phyloP scores from a whole-genome alignment of 1,140 invertebrate species.

The Ectropis grisescens region DNA sequence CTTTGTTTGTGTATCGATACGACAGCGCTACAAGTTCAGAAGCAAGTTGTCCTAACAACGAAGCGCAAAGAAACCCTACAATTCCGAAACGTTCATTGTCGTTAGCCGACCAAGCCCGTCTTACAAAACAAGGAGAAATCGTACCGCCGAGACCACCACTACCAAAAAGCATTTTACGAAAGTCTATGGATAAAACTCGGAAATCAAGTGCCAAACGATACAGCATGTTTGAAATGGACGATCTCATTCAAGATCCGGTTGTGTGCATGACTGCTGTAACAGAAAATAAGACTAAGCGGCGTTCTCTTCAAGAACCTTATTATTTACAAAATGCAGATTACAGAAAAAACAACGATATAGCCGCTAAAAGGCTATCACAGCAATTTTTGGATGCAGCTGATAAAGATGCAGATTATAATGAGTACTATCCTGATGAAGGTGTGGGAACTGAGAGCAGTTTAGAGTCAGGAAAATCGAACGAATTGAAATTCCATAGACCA shows the following conservation, averaged over 20 bases:
- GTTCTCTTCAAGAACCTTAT: constrained; percentile 80
- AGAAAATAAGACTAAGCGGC: constrained; percentile 74
- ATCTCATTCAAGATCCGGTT: constrained; percentile 64
- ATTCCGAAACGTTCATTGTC: constrained; percentile 77
- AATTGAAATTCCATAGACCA: constrained; percentile 64
- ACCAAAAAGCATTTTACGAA: constrained; percentile 79
- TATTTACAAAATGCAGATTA: constrained; percentile 72
- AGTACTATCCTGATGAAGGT: constrained; percentile 64
- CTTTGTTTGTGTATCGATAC: constrained; percentile 85
- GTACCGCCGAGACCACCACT: constrained; percentile 78
- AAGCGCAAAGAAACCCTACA: constrained; percentile 65
- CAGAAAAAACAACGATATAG: constrained; percentile 75
- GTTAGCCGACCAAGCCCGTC: constrained; percentile 69
- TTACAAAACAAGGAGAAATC: constrained; percentile 64
- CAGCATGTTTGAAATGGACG: constrained; percentile 84
- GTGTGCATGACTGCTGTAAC: constrained; percentile 63
- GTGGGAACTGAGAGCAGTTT: constrained; percentile 68
- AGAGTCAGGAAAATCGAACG: constrained; percentile 68
- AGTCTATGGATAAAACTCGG: constrained; percentile 69
- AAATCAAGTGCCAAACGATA: constrained; percentile 77
- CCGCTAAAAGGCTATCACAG: constrained; percentile 65
- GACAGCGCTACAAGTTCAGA: constrained; percentile 81
- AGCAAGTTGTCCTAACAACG: constrained; percentile 69
- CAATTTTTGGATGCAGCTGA: constrained; percentile 66
- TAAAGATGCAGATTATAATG: constrained; percentile 66